Base-by-base conservation (phyloP, 1,140 invertebrate species). In the Catajapyx aquilonaris region DNA sequence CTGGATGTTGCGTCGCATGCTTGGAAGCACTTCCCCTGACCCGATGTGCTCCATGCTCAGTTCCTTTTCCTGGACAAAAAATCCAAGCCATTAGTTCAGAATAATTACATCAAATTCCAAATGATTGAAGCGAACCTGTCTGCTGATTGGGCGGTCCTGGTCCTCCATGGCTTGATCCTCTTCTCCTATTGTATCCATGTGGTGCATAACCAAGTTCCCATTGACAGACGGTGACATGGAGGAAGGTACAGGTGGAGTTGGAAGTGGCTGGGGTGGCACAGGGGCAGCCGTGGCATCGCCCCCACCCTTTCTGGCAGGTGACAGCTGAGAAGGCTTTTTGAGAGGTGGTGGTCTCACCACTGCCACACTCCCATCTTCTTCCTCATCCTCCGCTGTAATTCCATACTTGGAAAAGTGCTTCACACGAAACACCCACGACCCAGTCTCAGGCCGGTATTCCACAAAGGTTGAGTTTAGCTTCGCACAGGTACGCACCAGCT, bases 331-430 rank as follows among this genome's bases (percentile, higher is more conserved):
- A 7, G 23, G 7, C 13, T 28, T 28, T 13, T 28, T 28, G 7
- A 9, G 7, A 28, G 7, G 7, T 9, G 13, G 23, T 28, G 7
- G 7, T 13, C 13, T 7, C 23, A 9, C 13, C 23, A 9, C 13
- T 13, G 13, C 13, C 7, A 9, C 23, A 28, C 7, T 7, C 13
- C 50, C 52, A 34, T 66, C 68, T 20, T 78, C 76, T 25, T 87
- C 85, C 42, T 88, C 83, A 50, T 91, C 85, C 0, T 78, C 81
- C 48, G 93, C 88, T 38, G 76, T 76, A 5, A 94, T 59, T 2
- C 85, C 87, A 57, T 97, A 96, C 53, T 95, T 95, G 1, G 88
- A 94, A 56, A 96, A 97, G 60, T 96, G 91, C 41, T 88, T 77
- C 19, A 93, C 87, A 53, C 79, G 76, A 46, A 81, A 86, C 20